A percentile compares a stretch with the other conserved stretches of the same genome.
phyloP scores from a whole-genome alignment of 1,140 invertebrate genomes.

The Ruditapes philippinarum region DNA sequence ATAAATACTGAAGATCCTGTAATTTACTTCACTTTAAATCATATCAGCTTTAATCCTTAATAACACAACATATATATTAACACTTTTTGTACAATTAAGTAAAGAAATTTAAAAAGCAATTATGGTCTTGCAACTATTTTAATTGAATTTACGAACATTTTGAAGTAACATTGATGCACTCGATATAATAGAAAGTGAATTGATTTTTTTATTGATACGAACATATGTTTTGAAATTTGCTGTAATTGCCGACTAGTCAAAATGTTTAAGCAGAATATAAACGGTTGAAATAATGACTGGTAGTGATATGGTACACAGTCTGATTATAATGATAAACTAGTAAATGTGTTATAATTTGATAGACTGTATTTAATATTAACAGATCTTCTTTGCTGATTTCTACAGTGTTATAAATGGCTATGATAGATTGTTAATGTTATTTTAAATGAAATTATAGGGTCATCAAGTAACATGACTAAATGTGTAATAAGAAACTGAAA shows the following conservation, averaged over 20 bases:
- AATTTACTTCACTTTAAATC: not conserved
- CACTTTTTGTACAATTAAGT: not conserved
- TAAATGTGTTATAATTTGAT: not conserved
- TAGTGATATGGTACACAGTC: too few species aligned
- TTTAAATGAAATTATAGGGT: too few species aligned
- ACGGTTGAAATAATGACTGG: too few species aligned
- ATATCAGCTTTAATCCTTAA: constrained; percentile 7
- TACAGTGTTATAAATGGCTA: too few species aligned
- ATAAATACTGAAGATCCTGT: not conserved
- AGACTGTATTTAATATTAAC: not conserved
- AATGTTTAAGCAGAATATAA: too few species aligned
- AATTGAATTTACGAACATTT: not conserved
- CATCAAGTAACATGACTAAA: too few species aligned
- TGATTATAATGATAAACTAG: not conserved
- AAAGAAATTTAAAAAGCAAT: constrained; percentile 2
- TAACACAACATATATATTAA: not conserved
- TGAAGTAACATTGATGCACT: not conserved
- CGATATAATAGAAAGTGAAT: not conserved
- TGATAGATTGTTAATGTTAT: too few species aligned
- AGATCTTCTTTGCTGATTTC: too few species aligned
- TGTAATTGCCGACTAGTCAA: not conserved
- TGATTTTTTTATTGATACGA: not conserved
- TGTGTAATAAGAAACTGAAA: too few species aligned
- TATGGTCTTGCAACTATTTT: not conserved
- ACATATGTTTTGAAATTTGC: constrained; percentile 25